Evolutionary conservation across 2,797 vertebrate species (phyloP).

Genomic region (Moxostoma hubbsi): DNA sequence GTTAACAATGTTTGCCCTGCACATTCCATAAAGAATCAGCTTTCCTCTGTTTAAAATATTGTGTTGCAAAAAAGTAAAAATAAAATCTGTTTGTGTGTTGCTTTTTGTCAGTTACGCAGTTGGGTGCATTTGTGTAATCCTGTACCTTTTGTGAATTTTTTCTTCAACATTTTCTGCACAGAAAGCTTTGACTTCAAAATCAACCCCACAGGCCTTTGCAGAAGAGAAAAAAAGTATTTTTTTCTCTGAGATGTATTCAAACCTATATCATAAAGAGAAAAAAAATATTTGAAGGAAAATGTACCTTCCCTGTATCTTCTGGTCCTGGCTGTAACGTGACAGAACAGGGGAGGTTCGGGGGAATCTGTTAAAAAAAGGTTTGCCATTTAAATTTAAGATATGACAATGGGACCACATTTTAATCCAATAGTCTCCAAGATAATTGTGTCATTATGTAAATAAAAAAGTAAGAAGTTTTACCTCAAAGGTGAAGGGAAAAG

Average conservation of each 20-base stretch:
- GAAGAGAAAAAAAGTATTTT: not conserved
- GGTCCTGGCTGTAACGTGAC: conserved; percentile 94
- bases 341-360: conserved; percentile 92
- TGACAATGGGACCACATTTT: not conserved
- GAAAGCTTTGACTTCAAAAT: conserved; percentile 96
- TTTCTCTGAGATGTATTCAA: too few relatives aligned
- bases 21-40: too few relatives aligned
- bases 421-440: too few relatives aligned
- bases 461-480: conserved; percentile 59
- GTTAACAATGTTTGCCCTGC: too few relatives aligned
- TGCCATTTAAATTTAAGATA: not conserved
- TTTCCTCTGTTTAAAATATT: too few relatives aligned
- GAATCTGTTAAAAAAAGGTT: conserved; percentile 79
- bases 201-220: conserved; percentile 91
- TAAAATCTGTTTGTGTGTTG: too few relatives aligned
- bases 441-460: too few relatives aligned
- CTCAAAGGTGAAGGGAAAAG: conserved; percentile 93
- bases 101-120: too few relatives aligned
- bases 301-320: conserved; percentile 94
- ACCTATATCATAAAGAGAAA: too few relatives aligned
- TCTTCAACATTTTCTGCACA: conserved; percentile 91
- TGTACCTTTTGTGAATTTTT: conserved; percentile 95
- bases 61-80: too few relatives aligned
- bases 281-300: conserved; percentile 4
- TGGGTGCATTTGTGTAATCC: not conserved